Evolutionary conservation across 2,888 invertebrate genomes (phyloP).

Genomic region (Esperia sulphurella): DNA sequence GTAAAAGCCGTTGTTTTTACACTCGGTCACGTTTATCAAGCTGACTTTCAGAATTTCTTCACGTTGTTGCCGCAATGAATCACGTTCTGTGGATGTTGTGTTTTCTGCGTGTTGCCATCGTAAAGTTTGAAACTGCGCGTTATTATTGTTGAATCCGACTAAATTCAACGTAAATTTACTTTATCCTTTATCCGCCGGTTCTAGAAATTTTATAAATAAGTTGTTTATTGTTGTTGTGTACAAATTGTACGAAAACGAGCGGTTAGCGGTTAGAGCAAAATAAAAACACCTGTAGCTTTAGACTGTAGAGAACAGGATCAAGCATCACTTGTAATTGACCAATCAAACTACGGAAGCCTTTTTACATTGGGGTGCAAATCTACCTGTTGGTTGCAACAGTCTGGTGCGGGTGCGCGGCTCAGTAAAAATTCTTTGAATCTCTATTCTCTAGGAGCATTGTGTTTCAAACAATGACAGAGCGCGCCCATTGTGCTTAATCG

Average conservation of each 20-base stretch:
- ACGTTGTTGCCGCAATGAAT: background rate
- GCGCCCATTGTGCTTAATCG: constrained; percentile 49
- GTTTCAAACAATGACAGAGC: constrained; percentile 53
- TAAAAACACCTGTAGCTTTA: background rate
- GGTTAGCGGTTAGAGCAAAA: too few relatives aligned
- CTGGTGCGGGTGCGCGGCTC: constrained; percentile 18
- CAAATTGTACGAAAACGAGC: background rate
- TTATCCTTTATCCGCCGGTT: background rate
- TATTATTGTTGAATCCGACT: background rate
- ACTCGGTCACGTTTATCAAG: background rate
- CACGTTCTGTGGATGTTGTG: background rate
- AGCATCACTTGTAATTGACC: too few relatives aligned
- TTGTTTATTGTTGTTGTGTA: background rate
- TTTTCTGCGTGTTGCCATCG: background rate
- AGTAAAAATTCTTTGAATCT: constrained; percentile 14
- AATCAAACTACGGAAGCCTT: too few relatives aligned
- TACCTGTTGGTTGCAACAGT: constrained; percentile 15
- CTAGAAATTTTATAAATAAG: background rate
- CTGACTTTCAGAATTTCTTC: background rate
- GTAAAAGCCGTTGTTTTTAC: background rate
- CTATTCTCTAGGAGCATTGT: constrained; percentile 31
- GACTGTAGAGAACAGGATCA: too few relatives aligned
- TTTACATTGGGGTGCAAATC: background rate
- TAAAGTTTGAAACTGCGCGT: background rate
- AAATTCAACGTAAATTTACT: background rate